Conservation (phyloP, 2,113 vertebrate species). For the Sorex araneus region DNA sequence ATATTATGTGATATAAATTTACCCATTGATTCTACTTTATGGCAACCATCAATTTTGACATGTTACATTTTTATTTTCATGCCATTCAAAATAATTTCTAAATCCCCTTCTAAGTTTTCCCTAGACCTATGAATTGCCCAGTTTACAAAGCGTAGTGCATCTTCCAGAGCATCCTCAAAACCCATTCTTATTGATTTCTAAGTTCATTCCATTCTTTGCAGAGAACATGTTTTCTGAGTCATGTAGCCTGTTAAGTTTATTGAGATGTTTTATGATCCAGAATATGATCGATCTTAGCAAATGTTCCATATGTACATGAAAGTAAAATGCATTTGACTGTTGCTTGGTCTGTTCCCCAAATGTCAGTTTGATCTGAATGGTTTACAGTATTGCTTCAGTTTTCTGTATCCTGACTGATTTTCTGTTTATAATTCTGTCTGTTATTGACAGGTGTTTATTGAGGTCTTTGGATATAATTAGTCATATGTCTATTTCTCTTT, state of each 20-base stretch:
- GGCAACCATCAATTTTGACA: background rate
- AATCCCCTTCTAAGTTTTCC: background rate
- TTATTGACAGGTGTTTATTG: background rate
- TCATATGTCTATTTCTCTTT: background rate
- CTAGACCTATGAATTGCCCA: background rate
- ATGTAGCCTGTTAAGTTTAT: background rate
- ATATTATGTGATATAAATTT: background rate
- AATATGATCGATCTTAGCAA: background rate
- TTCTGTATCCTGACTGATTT: background rate
- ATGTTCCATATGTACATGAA: background rate
- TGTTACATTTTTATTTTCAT: background rate
- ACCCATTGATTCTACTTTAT: background rate
- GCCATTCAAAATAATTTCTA: background rate
- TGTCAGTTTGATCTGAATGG: background rate
- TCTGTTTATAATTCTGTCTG: background rate
- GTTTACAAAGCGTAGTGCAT: background rate
- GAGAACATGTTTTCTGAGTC: background rate
- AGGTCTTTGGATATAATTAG: background rate
- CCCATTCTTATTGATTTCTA: background rate
- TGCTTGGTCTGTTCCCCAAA: background rate
- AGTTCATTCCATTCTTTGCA: background rate
- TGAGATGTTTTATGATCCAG: background rate
- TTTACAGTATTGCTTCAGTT: background rate
- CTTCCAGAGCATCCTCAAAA: background rate
- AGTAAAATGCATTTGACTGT: background rate